These are phyloP conservation scores for Lamprotornis superbus DNA, from an alignment of 2,113 vertebrate species.

Conservation along the genomic window DNA sequence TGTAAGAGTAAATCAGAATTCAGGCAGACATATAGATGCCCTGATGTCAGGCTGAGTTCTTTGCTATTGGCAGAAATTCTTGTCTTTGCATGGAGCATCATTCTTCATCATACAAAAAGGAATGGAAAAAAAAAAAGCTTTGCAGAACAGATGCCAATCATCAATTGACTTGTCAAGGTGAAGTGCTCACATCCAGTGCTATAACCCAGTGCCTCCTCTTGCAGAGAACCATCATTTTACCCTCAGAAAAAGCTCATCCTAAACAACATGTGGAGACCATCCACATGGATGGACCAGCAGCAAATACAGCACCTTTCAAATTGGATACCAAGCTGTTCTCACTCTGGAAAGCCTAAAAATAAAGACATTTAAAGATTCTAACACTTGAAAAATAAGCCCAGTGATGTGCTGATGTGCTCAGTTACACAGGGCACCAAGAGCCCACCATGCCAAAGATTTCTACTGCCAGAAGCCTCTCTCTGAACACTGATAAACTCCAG, in stretches of 20 bases:
- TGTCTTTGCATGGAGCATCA: not conserved
- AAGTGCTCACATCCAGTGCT: not conserved
- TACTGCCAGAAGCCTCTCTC: not conserved
- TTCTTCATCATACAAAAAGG: not conserved
- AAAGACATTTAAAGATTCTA: not conserved
- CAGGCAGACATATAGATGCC: not conserved
- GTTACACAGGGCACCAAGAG: not conserved
- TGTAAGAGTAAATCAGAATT: not conserved
- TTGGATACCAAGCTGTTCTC: not conserved
- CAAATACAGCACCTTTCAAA: not conserved
- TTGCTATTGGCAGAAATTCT: not conserved
- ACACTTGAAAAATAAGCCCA: not conserved
- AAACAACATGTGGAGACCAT: not conserved
- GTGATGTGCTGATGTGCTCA: not conserved
- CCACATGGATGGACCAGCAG: not conserved
- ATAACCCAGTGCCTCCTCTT: not conserved
- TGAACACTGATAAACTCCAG: not conserved
- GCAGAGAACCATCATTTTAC: not conserved
- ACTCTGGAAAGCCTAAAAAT: not conserved
- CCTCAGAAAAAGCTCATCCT: not conserved
- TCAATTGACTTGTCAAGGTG: not conserved
- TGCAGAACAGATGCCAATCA: not conserved
- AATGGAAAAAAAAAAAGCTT: not conserved
- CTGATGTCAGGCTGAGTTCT: not conserved
- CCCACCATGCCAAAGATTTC: not conserved